Percentiles rank a stretch among this genome's conserved stretches.
Conservation (phyloP, 2,888 invertebrate species). For the Priocnemis perturbator region DNA sequence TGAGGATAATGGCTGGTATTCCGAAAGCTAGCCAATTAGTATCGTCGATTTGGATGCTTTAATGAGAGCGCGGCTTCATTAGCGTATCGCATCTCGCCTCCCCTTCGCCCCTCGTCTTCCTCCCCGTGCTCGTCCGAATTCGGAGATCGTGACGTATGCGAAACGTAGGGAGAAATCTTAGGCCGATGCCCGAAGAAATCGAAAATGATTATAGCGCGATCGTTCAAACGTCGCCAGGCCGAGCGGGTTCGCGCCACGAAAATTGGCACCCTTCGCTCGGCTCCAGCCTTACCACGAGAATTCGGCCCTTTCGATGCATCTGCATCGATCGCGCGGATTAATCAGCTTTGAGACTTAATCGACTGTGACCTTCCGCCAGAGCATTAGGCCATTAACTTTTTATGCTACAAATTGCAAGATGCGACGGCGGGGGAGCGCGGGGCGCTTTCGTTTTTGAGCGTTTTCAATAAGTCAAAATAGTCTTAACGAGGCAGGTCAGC, state of each 20-base stretch:
- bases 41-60: constrained; percentile 61
- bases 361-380: constrained; percentile 1
- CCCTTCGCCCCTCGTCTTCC: not conserved
- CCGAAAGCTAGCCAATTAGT: constrained; percentile 63
- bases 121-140: not conserved
- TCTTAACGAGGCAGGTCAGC: no score
- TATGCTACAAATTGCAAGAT: no score
- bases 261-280: constrained; percentile 41
- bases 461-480: no score
- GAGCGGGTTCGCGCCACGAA: constrained; percentile 32
- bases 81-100: constrained; percentile 53
- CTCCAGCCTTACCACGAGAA: not conserved
- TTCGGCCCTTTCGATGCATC: not conserved
- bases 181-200: not conserved
- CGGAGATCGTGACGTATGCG: not conserved
- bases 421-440: no score
- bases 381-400: constrained; percentile 1
- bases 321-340: constrained; percentile 9
- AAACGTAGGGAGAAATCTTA: not conserved
- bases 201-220: constrained; percentile 6
- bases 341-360: constrained; percentile 1
- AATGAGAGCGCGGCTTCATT: constrained; percentile 61
- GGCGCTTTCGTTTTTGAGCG: no score
- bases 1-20: constrained; percentile 67
- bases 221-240: constrained; percentile 44